Conservation (phyloP, 2,888 invertebrate species). For the Tetheella fluctuosa region DNA sequence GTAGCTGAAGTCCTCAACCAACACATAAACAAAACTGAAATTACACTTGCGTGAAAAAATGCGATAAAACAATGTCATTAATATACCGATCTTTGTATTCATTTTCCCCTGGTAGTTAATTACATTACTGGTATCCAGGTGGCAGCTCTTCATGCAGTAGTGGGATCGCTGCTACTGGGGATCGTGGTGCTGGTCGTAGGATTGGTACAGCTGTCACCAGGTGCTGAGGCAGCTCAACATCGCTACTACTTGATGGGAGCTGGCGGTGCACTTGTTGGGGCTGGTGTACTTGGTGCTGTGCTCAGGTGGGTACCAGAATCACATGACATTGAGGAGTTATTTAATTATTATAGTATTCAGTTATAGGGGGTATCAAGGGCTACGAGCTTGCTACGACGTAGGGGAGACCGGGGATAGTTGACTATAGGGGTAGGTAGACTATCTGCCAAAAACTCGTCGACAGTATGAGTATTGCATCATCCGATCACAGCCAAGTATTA, state of each 20-base stretch:
- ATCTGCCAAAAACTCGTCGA: too few species aligned
- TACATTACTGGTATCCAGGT: slow-evolving; percentile 71
- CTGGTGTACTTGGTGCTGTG: slow-evolving; percentile 86
- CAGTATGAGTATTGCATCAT: too few species aligned
- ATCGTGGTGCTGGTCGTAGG: slow-evolving; percentile 90
- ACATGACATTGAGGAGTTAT: not conserved
- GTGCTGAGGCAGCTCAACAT: slow-evolving; percentile 90
- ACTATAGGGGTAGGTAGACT: too few species aligned
- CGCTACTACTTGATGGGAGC: slow-evolving; percentile 88
- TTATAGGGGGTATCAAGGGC: not conserved
- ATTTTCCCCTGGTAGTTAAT: not conserved
- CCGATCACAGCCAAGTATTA: too few species aligned
- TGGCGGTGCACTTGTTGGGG: slow-evolving; percentile 85
- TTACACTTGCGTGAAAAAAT: not conserved
- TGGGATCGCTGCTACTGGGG: slow-evolving; percentile 89
- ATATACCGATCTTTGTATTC: not conserved
- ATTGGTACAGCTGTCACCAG: slow-evolving; percentile 89
- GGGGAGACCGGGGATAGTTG: too few species aligned
- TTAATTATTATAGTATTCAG: too few species aligned
- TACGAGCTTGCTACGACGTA: not conserved
- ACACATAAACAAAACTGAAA: not conserved
- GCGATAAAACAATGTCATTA: not conserved
- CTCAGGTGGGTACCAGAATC: slow-evolving; percentile 74
- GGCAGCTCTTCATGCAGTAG: slow-evolving; percentile 89
- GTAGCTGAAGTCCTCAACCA: not conserved